Evolutionary conservation across 2,797 vertebrate species (phyloP), one percentile per base, ranked within the genome.

Genomic region (Alfaro cultratus): DNA sequence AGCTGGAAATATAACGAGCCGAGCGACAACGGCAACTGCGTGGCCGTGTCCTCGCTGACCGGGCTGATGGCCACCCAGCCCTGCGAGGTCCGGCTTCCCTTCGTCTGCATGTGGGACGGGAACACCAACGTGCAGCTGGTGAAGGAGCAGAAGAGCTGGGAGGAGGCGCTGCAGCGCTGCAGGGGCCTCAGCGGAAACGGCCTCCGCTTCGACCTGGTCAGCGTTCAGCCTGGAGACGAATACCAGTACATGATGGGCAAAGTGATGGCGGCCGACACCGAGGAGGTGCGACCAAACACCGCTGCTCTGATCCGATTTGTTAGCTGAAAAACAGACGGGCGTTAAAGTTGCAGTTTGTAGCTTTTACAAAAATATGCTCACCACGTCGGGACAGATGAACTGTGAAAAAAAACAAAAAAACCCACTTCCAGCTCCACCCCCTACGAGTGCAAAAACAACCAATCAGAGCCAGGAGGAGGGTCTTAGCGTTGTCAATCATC

Each of bases 141-240:
- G 1, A 87, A 78, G 55, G 82, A 93, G 82, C 83, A 79, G n/a
- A 91, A 86, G 81, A 88, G 86, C 5, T 92, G 93, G 91, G 87
- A 91, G 85, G 84, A 87, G 70, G 89, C 91, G 0, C 74, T 91
- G 71, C 62, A 84, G 0, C 71, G 89, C 82, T 93, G 93, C 84
- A 9, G 81, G 21, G 10, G 5, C 47, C 73, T 87, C 2, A 1
- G 7, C 0, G 1, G 0, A 0, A 34, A 0, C 6, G 0, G 0
- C n/a, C 1, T 13, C 6, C 1, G 0, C 21, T 70, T 75, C 0
- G 82, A 90, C 2, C 86, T 93, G 79, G 5, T 88, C 77, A 93
- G 91, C 7, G 51, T 91, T 67, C 73, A 87, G 57, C 83, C 87
- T 3, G 82, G 71, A n/a, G 74, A 80, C 1, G 85, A 92, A 6